phyloP scores from a whole-genome alignment of 2,113 vertebrate species.

The Phoenicopterus ruber region DNA sequence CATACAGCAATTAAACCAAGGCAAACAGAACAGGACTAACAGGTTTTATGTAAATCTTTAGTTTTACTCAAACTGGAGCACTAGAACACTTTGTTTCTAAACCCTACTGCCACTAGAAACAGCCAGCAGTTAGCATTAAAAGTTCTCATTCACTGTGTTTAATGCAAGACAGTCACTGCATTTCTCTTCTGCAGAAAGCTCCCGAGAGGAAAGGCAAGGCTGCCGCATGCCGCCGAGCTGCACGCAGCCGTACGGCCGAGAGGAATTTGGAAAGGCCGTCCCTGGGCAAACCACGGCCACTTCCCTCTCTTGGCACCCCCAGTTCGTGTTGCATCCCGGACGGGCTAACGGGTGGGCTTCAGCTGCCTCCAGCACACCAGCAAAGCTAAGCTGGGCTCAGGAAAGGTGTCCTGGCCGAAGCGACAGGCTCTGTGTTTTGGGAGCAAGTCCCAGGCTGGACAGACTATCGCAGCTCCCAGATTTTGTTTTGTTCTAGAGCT shows the following conservation, averaged over 20 bases:
- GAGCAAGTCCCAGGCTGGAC: no score
- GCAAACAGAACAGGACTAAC: neutral
- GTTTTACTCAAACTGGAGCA: neutral
- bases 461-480: neutral
- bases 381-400: no score
- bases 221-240: neutral
- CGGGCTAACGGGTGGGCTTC: neutral
- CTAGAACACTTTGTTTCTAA: neutral
- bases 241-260: fast-evolving
- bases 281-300: no score
- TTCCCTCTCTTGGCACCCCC: neutral
- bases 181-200: neutral
- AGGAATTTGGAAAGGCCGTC: neutral
- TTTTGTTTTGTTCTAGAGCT: neutral
- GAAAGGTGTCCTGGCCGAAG: no score
- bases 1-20: neutral
- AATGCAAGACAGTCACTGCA: neutral
- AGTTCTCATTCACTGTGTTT: neutral
- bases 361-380: no score
- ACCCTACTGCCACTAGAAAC: neutral
- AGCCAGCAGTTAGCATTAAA: neutral
- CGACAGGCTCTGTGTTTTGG: neutral
- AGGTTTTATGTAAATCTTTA: neutral
- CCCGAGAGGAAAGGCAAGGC: neutral
- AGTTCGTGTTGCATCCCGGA: fast-evolving